Base-by-base conservation (phyloP, 2,888 invertebrate genomes). In the Drosophila flavopinicola region DNA sequence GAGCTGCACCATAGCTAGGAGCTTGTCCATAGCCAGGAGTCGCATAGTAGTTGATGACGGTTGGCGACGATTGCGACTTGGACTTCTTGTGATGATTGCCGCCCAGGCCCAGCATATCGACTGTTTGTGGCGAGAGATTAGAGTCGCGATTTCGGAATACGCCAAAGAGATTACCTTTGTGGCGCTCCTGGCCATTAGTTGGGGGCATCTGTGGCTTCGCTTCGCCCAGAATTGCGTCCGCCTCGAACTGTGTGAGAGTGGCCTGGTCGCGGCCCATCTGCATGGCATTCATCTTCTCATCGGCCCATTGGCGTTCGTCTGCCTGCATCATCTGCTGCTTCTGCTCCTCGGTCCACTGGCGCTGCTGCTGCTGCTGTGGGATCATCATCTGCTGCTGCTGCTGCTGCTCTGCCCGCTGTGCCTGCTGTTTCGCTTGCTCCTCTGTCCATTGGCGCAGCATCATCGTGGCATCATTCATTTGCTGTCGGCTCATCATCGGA, bases 91-190 rank as follows among this genome's bases (percentile, higher is more conserved):
- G 85, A 37, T 65, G 39, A 42, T 75, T 49, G 6, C 67, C 75
- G 9, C 85, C 87, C 15, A 79, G 13, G 1, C 75, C 79, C 11
- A 85, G 41, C 0, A 65, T 0, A 48, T 75, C 82, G 20, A 78
- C 73, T 52, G 77, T 44, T n/a, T 53, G 32, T 24, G 52, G 25
- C 23, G 20, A 56, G 24, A 59, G 9, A 47, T 73, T 65, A 70
- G 66, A 44, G n/a, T 66, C 69, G 53, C 58, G 48, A 52, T 57
- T 77, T 49, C 66, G 83, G 41, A 86, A 79, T 54, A 89, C 84
- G 23, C 88, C 89, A 78, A 76, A 89, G 49, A 90, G 85, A 78
- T 90, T 90, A 89, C 90, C 90, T 89, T 88, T 89, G 53, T 78
- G 68, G 1, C 89, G 82, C 3, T 73, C 82, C 45, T 59, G 64